Percentiles rank a stretch among this genome's conserved stretches.
phyloP scores from a whole-genome alignment of 2,113 vertebrate species.

The Myanophis thanlyinensis region DNA sequence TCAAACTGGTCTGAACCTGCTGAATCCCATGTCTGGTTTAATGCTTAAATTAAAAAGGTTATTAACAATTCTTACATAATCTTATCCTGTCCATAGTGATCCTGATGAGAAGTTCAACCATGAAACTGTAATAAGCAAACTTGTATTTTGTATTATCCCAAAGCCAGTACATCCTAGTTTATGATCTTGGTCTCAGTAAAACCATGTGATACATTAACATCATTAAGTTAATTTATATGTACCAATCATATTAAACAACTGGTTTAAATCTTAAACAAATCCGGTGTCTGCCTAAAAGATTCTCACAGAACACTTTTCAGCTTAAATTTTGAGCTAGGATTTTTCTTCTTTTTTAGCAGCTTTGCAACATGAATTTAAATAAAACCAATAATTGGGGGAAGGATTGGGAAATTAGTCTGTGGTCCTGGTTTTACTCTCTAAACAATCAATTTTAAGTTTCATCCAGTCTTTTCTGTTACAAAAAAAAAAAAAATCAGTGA shows the following conservation, averaged over 20 bases:
- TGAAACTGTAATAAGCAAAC: not conserved
- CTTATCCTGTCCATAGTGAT: not conserved
- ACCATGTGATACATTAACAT: not conserved
- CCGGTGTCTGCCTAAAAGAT: not conserved
- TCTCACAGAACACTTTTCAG: not conserved
- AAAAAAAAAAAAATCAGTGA: accelerated
- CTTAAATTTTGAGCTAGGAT: not conserved
- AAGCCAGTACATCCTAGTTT: not conserved
- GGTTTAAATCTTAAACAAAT: not conserved
- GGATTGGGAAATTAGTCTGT: not conserved
- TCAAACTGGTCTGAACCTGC: too few species aligned
- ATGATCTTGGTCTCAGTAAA: not conserved
- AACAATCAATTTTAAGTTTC: not conserved
- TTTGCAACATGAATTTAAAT: not conserved
- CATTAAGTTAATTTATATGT: not conserved
- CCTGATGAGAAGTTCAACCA: not conserved
- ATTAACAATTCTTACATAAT: not conserved
- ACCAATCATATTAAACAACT: not conserved
- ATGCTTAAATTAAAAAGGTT: not conserved
- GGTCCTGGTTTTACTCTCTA: not conserved
- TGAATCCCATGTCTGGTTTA: too few species aligned
- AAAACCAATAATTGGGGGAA: not conserved
- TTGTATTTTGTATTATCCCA: not conserved
- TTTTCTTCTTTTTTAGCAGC: not conserved
- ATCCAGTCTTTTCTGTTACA: not conserved